Base-by-base conservation (phyloP, 2,888 invertebrate genomes). In the Lypha dubia region DNA sequence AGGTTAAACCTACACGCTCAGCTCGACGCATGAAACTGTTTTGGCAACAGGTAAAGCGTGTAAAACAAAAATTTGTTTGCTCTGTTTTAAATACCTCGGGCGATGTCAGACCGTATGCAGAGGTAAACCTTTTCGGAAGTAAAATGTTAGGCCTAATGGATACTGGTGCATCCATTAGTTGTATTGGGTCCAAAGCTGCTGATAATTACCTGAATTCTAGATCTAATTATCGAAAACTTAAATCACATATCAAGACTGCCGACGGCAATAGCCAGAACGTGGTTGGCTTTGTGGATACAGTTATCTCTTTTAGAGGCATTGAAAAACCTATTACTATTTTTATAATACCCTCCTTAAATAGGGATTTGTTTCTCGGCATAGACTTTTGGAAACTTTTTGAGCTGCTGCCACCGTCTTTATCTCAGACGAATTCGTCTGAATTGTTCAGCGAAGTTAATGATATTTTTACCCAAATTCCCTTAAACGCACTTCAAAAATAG, bases 141-240 rank as follows among this genome's bases (percentile, higher is more conserved):
- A 73, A 46, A 4, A 4, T 62, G 24, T 28, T 62, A 20, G 74
- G 62, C 8, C 15, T 74, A 15, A 24, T 62, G 32, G 74, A 74
- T 41, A 62, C 62, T 0, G 74, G 74, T 6, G 62, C 62, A 8
- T 51, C 38, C 1, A 24, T 74, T 15, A 73, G 49, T 22, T 60
- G 60, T n/a, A 49, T 73, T 20, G 73, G 60, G 1, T 58, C 71
- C 1, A 44, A 71, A n/a, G n/a, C 5, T 44, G 44, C 44, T 1
- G n/a, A 44, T n/a, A 44, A 44, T n/a, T 44, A 44, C n/a, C 6
- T 49, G 8, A 8, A 49, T 9, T 49, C 49, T 20, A 20, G 20
- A 1, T 20, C 20, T 0, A 17, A 17, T 6, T 49, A 20, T 49
- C 9, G 3, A 11, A 49, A 17, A 49, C 3, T 20, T 1, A 49